Conservation (phyloP, 2,888 invertebrate species). For the Cheilosia impressa region DNA sequence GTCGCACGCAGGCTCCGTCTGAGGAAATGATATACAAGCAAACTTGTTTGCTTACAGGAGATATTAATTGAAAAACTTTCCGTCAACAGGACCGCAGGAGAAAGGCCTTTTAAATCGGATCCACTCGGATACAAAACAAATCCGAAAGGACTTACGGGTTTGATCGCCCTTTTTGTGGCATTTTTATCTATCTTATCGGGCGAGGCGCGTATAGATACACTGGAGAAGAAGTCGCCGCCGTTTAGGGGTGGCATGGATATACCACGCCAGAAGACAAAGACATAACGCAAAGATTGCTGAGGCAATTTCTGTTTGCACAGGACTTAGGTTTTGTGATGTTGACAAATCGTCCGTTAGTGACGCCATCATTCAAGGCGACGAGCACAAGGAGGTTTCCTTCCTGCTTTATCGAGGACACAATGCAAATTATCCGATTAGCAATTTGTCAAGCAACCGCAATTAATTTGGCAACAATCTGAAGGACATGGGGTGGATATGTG, state of each 20-base stretch:
- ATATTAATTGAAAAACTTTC: conserved; percentile 74
- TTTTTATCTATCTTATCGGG: conserved; percentile 47
- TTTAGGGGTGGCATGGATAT: conserved; percentile 20
- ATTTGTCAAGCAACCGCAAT: conserved; percentile 42
- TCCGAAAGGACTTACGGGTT: conserved; percentile 62
- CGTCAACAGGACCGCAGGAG: conserved; percentile 54
- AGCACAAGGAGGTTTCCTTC: not conserved
- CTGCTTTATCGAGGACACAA: not conserved
- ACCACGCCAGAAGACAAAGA: conserved; percentile 24
- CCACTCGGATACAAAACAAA: conserved; percentile 58
- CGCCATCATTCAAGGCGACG: conserved; percentile 50
- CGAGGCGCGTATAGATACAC: not conserved
- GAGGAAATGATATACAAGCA: conserved; percentile 29
- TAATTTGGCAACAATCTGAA: conserved; percentile 17
- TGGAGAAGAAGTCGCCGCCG: conserved; percentile 16
- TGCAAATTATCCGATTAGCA: conserved; percentile 47
- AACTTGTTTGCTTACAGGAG: conserved; percentile 67
- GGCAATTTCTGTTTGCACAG: conserved; percentile 49
- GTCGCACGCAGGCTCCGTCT: not conserved
- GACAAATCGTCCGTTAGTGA: conserved; percentile 66
- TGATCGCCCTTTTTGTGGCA: conserved; percentile 26
- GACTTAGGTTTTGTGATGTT: conserved; percentile 60
- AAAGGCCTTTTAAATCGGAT: conserved; percentile 60
- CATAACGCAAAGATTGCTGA: conserved; percentile 41
- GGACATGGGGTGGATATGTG: not conserved